Evolutionary conservation across 2,113 vertebrate genomes (phyloP), one percentile per base, ranked within the genome.

Genomic region (Nipponia nippon): DNA sequence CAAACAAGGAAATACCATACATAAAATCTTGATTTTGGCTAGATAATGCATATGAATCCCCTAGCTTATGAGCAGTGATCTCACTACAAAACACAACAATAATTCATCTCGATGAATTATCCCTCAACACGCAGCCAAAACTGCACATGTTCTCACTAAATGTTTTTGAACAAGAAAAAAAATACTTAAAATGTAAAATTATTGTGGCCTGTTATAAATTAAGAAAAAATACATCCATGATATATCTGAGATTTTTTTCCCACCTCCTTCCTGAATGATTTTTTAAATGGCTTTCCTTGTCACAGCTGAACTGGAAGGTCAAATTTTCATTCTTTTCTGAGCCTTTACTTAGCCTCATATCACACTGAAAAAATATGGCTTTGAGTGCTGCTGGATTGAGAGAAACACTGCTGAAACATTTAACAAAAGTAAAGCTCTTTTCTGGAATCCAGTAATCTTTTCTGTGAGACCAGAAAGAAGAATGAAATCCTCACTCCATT

Each of bases 11-110:
- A 96, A 93, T 83, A 62, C 50, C 72, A 77, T 65, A 90, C 52
- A 97, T 89, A 83, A 97, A 98, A 94, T 30, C 62, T 88, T 86
- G 69, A 85, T 87, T 90, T 89, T 93, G 78, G 69, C 44, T 92
- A 89, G 63, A n/a, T 50, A 96, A 86, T 93, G 67, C 40, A 53
- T 93, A 94, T 94, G 92, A 96, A 96, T 97, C 67, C 56, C 81
- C 56, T 63, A 49, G n/a, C 1, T 91, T 96, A 62, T 59, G 47
- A 95, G 50, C 40, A 55, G 40, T 79, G 65, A 93, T 92, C 82
- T 97, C 71, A 77, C 83, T 93, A 71, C n/a, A 78, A 81, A 95
- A 61, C 42, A 62, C 10, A 97, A 65, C 27, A 90, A 80, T 91
- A 96, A 83, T 93, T 95, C 30, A 89, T 79, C 66, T 94, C 26